These are phyloP conservation scores for Corynorhinus townsendii DNA, from an alignment of 2,113 vertebrate genomes.

Conservation along the genomic window DNA sequence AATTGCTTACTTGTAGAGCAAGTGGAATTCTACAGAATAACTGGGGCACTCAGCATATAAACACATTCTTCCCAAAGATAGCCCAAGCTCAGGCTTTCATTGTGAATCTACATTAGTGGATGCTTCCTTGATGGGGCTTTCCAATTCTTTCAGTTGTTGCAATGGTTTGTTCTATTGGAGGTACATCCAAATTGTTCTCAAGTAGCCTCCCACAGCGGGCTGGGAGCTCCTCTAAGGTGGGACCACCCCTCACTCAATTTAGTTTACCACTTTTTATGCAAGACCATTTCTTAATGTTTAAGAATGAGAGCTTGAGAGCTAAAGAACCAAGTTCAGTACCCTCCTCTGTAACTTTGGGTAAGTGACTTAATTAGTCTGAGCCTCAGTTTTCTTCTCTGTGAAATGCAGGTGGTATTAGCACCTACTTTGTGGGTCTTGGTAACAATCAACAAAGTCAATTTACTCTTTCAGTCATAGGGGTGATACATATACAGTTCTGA, in stretches of 20 bases:
- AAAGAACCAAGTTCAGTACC: background rate
- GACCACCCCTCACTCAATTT: background rate
- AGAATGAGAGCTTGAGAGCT: background rate
- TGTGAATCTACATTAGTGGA: constrained; percentile 38
- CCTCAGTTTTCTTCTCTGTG: background rate
- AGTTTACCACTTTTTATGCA: rapidly evolving
- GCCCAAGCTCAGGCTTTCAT: background rate
- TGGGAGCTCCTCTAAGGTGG: background rate
- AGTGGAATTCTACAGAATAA: background rate
- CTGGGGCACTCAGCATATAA: background rate
- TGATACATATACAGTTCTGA: background rate
- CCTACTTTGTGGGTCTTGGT: background rate
- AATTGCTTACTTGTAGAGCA: background rate
- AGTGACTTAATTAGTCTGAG: background rate
- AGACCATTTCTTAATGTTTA: background rate
- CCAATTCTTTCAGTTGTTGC: background rate
- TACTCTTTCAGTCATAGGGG: background rate
- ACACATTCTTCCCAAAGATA: background rate
- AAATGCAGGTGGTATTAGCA: background rate
- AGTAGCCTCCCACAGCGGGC: background rate
- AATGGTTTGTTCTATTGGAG: background rate
- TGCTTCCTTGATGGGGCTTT: constrained; percentile 14
- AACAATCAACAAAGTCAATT: background rate
- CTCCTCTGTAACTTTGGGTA: background rate
- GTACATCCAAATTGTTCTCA: background rate